These are phyloP conservation scores for Dendrolimus kikuchii DNA, from an alignment of 1,140 invertebrate species.

Conservation along the genomic window DNA sequence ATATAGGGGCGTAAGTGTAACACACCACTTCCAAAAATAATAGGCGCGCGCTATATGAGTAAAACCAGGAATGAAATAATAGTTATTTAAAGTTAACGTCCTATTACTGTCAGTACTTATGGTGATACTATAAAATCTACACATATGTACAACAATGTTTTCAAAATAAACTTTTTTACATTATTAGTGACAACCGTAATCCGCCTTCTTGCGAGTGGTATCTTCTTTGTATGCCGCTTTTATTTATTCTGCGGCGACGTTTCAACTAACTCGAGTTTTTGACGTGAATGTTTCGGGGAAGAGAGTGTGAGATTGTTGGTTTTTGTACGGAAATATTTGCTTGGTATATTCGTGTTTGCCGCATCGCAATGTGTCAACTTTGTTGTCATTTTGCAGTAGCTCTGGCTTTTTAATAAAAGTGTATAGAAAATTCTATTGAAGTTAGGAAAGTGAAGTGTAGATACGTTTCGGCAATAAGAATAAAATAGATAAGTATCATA, in stretches of 20 bases:
- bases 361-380: constrained; percentile 7
- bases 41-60: no score
- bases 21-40: no score
- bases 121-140: no score
- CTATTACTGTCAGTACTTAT: no score
- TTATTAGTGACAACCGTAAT: constrained; percentile 7
- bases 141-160: background rate
- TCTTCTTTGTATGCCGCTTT: constrained; percentile 15
- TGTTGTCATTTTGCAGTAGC: background rate
- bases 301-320: constrained; percentile 19
- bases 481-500: no score
- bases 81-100: no score
- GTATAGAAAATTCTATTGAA: no score
- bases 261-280: constrained; percentile 14
- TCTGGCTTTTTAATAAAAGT: background rate
- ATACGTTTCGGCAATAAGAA: no score
- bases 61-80: no score
- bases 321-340: constrained; percentile 16
- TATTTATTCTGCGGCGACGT: constrained; percentile 17
- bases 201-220: constrained; percentile 4
- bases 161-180: constrained; percentile 3
- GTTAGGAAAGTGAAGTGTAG: no score
- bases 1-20: no score
- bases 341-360: background rate
- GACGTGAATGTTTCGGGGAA: constrained; percentile 19